phyloP scores from a whole-genome alignment of 2,888 invertebrate genomes.

The Hirtodrosophila duncani region DNA sequence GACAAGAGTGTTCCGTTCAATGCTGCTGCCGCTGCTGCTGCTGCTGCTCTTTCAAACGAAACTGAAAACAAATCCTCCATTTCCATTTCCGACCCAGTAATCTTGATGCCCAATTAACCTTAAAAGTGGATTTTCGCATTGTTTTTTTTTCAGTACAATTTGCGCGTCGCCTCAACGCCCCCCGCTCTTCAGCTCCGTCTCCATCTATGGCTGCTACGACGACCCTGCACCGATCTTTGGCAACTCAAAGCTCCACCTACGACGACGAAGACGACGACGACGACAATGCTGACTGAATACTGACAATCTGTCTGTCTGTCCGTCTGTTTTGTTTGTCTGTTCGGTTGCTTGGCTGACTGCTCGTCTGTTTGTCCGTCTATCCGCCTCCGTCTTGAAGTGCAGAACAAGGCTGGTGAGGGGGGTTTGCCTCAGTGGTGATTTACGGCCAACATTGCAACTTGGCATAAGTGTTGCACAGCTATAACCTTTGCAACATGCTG shows the following conservation, averaged over 20 bases:
- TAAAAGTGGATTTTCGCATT: slow-evolving; percentile 76
- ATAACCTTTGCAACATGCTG: slow-evolving; percentile 74
- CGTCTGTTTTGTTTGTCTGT: slow-evolving; percentile 22
- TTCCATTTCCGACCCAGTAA: slow-evolving; percentile 79
- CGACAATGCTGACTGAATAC: slow-evolving; percentile 46
- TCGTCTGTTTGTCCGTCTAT: slow-evolving; percentile 22
- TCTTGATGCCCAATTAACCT: slow-evolving; percentile 79
- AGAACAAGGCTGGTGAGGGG: slow-evolving; percentile 25
- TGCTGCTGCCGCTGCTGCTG: slow-evolving; percentile 16
- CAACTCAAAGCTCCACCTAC: slow-evolving; percentile 34
- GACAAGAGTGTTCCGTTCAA: no score
- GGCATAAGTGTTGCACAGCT: slow-evolving; percentile 76
- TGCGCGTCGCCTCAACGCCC: slow-evolving; percentile 40
- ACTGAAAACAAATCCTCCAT: slow-evolving; percentile 67
- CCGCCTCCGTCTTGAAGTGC: slow-evolving; percentile 25
- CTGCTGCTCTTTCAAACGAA: slow-evolving; percentile 62
- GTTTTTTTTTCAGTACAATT: slow-evolving; percentile 37
- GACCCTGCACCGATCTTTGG: slow-evolving; percentile 2
- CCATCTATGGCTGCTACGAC: slow-evolving; percentile 16
- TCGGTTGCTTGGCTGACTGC: slow-evolving; percentile 31
- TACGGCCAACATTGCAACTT: slow-evolving; percentile 74
- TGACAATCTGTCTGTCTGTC: slow-evolving; percentile 44
- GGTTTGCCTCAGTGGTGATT: slow-evolving; percentile 66
- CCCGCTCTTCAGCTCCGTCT: slow-evolving; percentile 15
- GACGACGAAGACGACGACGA: slow-evolving; percentile 28